phyloP scores from a whole-genome alignment of 2,888 invertebrate genomes.

The Catocala nupta region DNA sequence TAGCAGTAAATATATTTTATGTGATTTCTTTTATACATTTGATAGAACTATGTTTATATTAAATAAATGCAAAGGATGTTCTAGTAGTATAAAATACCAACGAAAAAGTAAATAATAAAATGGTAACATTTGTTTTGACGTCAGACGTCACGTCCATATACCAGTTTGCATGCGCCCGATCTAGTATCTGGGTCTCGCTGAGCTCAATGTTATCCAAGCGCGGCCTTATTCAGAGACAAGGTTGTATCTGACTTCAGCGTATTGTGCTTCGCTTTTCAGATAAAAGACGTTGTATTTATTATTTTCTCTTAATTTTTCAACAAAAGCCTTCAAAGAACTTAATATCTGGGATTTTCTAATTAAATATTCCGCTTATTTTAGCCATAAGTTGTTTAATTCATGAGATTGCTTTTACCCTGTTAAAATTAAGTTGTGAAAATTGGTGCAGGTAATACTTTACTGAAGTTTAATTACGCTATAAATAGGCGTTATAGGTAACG shows the following conservation, averaged over 20 bases:
- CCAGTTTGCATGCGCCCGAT: slow-evolving; percentile 11
- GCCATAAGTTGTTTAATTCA: slow-evolving; percentile 22
- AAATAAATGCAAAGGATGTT: no score
- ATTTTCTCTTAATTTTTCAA: slow-evolving; percentile 3
- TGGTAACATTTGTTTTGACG: slow-evolving; percentile 7
- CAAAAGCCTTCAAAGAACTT: neutral
- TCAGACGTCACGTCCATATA: slow-evolving; percentile 12
- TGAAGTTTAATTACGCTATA: slow-evolving; percentile 34
- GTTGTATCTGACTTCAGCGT: slow-evolving; percentile 13
- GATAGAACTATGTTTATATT: no score
- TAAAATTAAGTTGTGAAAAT: slow-evolving; percentile 19
- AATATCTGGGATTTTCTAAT: slow-evolving; percentile 8
- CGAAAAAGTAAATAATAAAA: neutral
- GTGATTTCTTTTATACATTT: no score
- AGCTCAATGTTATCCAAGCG: slow-evolving; percentile 15
- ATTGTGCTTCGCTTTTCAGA: slow-evolving; percentile 9
- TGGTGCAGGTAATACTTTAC: slow-evolving; percentile 15
- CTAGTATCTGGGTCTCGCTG: slow-evolving; percentile 13
- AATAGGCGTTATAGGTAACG: slow-evolving; percentile 31
- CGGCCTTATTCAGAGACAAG: slow-evolving; percentile 19
- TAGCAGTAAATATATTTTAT: no score
- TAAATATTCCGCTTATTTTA: slow-evolving; percentile 19
- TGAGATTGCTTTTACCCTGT: slow-evolving; percentile 13
- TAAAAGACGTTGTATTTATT: neutral
- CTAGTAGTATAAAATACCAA: no score